These are phyloP conservation scores for Opisthograptis luteolata DNA, from an alignment of 2,888 invertebrate genomes.

Conservation along the genomic window DNA sequence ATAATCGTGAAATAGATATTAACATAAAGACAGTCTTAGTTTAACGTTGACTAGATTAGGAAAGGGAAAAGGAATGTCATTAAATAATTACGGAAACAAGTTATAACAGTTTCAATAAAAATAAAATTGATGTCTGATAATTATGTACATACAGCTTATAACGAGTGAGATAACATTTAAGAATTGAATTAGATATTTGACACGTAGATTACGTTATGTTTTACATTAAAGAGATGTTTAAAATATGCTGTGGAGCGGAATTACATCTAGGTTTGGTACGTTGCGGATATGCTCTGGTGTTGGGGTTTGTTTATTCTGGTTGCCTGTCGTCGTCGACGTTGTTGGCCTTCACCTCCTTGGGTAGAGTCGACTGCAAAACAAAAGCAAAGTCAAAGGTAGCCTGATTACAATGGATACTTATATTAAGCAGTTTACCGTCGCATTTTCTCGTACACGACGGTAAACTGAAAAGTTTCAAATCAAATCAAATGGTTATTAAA, in stretches of 20 bases:
- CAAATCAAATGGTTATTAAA: too few species aligned
- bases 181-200: constrained; percentile 61
- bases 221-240: constrained; percentile 48
- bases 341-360: constrained; percentile 76
- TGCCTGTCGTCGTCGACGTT: constrained; percentile 75
- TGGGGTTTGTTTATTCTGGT: constrained; percentile 60
- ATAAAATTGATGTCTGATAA: constrained; percentile 66
- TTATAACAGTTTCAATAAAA: constrained; percentile 42
- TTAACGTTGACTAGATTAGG: constrained; percentile 54
- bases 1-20: constrained; percentile 35
- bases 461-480: too few species aligned
- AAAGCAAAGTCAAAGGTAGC: neutral
- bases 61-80: constrained; percentile 1
- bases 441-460: too few species aligned
- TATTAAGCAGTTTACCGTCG: too few species aligned
- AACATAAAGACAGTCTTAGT: constrained; percentile 58
- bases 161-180: constrained; percentile 67
- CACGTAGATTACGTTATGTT: constrained; percentile 45
- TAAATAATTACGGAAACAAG: constrained; percentile 20
- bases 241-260: constrained; percentile 58
- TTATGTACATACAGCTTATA: constrained; percentile 79
- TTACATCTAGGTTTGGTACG: constrained; percentile 52
- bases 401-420: too few species aligned
- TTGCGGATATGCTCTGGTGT: constrained; percentile 46
- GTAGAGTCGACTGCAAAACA: constrained; percentile 67